Conservation (phyloP, 2,113 vertebrate species). For the Laterallus jamaicensis region DNA sequence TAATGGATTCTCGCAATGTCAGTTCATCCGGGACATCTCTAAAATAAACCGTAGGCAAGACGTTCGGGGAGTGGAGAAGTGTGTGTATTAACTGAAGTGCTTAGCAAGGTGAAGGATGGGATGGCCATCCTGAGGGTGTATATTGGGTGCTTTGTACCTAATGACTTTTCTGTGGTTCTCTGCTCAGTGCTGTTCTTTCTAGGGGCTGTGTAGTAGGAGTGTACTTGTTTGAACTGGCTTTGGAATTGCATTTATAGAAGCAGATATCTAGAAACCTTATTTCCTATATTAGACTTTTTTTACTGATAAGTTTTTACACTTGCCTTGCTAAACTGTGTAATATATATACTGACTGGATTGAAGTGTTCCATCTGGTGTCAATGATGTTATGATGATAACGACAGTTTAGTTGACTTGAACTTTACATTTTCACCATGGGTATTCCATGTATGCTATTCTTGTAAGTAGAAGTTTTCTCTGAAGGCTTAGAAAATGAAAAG, state of each 20-base stretch:
- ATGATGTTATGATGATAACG: not conserved
- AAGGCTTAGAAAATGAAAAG: not conserved
- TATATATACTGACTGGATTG: not conserved
- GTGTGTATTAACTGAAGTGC: not conserved
- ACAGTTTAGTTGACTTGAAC: not conserved
- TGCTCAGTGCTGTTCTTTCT: not conserved
- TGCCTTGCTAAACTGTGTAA: not conserved
- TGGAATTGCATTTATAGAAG: not conserved
- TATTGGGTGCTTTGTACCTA: not conserved
- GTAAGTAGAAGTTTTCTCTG: not conserved
- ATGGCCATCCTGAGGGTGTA: not conserved
- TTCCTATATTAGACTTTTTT: not conserved
- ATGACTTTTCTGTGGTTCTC: not conserved
- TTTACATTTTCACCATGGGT: not conserved
- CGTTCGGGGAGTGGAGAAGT: no score
- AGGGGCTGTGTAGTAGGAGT: not conserved
- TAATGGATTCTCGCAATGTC: not conserved
- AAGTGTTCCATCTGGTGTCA: not conserved
- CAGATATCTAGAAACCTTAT: not conserved
- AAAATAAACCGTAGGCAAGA: not conserved
- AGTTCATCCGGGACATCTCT: not conserved
- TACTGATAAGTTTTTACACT: not conserved
- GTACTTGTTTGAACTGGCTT: not conserved
- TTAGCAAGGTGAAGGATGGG: not conserved
- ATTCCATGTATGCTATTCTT: not conserved